Percentiles rank a stretch among this genome's conserved stretches.
These are phyloP conservation scores for Aporrectodea caliginosa DNA, from an alignment of 1,140 invertebrate genomes.

Conservation along the genomic window DNA sequence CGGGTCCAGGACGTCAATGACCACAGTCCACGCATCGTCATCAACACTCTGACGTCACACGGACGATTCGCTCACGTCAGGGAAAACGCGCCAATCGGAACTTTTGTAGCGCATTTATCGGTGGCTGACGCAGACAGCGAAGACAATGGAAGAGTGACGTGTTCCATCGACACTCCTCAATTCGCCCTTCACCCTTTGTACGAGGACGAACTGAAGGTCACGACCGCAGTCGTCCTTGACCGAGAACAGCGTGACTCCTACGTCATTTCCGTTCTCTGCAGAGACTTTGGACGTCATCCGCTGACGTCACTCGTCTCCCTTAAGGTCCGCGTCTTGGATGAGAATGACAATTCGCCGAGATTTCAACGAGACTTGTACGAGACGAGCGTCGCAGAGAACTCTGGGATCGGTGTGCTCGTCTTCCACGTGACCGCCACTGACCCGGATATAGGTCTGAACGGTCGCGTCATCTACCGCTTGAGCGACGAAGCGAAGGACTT, in stretches of 20 bases:
- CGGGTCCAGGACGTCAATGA: constrained; percentile 22
- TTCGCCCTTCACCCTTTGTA: constrained; percentile 24
- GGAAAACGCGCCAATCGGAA: constrained; percentile 2
- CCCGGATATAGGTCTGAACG: constrained; percentile 79
- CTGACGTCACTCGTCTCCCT: constrained; percentile 15
- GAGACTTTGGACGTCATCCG: constrained; percentile 1
- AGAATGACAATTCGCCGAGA: constrained; percentile 23
- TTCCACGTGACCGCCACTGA: constrained; percentile 79
- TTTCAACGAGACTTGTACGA: constrained; percentile 8
- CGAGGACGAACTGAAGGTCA: constrained; percentile 24
- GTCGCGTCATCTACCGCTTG: constrained; percentile 74
- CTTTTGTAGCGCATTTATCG: constrained; percentile 23
- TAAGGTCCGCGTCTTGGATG: constrained; percentile 9
- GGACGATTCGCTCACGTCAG: not conserved
- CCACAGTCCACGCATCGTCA: constrained; percentile 16
- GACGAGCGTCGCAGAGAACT: constrained; percentile 69
- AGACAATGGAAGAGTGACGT: constrained; percentile 22
- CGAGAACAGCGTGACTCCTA: constrained; percentile 8
- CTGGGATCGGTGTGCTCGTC: constrained; percentile 72
- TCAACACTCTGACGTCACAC: not conserved
- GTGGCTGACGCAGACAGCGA: constrained; percentile 21
- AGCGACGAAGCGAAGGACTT: not conserved
- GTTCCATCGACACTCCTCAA: constrained; percentile 22
- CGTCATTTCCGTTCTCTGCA: constrained; percentile 12
- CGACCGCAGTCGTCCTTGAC: constrained; percentile 21